A percentile compares a stretch with the other conserved stretches of the same genome.
Conservation (phyloP, 1,140 invertebrate species). For the Drosophila sp. region DNA sequence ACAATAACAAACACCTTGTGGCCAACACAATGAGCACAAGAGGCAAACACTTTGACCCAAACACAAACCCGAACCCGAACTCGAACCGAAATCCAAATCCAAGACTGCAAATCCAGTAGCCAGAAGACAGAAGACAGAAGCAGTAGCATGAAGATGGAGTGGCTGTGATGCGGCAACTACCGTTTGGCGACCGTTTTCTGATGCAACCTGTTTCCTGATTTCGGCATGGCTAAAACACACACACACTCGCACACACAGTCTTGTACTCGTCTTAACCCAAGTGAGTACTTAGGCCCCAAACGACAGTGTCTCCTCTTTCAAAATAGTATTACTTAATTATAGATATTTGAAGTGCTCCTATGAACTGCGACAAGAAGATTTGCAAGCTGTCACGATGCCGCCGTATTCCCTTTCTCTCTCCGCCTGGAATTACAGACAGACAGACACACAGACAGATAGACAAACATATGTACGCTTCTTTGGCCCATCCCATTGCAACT, state of each 20-base stretch:
- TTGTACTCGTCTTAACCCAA: background rate
- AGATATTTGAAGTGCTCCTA: constrained; percentile 50
- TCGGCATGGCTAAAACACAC: constrained; percentile 37
- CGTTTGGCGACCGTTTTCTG: constrained; percentile 37
- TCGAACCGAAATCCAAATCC: too few relatives aligned
- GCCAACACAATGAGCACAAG: constrained; percentile 11
- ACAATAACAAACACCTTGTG: constrained; percentile 11
- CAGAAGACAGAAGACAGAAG: constrained; percentile 29
- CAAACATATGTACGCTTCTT: constrained; percentile 19
- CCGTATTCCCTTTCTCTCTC: background rate
- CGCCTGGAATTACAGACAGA: constrained; percentile 19
- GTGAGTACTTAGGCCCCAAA: background rate
- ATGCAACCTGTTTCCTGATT: constrained; percentile 73
- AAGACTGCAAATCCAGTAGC: constrained; percentile 28
- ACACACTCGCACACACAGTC: too few relatives aligned
- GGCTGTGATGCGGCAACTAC: constrained; percentile 18
- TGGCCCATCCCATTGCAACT: constrained; percentile 20
- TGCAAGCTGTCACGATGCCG: constrained; percentile 30
- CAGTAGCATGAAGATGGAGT: constrained; percentile 27
- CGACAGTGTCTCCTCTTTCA: background rate
- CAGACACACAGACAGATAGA: too few relatives aligned
- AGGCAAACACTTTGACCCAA: constrained; percentile 51
- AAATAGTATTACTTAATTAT: constrained; percentile 70
- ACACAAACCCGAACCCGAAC: too few relatives aligned
- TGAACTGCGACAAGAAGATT: constrained; percentile 68